Percentiles rank a stretch among this genome's conserved stretches.
Conservation (phyloP, 2,113 vertebrate species). For the Gobius niger region DNA sequence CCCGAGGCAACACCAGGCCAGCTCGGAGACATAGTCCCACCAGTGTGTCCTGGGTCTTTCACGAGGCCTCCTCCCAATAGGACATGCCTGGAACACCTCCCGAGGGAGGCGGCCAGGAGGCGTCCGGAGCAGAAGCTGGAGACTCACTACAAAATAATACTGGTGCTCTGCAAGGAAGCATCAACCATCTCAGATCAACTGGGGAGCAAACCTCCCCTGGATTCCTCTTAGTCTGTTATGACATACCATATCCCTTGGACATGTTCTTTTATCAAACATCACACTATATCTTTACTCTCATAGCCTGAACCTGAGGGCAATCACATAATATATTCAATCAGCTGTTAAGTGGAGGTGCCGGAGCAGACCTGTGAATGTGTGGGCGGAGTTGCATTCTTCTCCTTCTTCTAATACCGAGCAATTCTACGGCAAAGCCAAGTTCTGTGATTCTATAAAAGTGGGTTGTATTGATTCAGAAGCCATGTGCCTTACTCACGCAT, state of each 20-base stretch:
- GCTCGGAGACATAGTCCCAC: too few relatives aligned
- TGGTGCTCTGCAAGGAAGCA: too few relatives aligned
- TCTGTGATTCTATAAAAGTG: conserved; percentile 1
- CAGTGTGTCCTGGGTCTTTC: too few relatives aligned
- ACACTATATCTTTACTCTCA: neutral
- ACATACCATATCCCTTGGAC: neutral
- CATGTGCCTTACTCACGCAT: conserved; percentile 1
- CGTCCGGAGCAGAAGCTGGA: too few relatives aligned
- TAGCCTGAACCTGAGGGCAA: neutral
- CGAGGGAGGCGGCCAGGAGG: too few relatives aligned
- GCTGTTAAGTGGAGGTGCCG: neutral
- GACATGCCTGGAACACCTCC: too few relatives aligned
- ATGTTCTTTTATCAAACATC: neutral
- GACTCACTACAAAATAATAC: too few relatives aligned
- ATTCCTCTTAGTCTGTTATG: neutral
- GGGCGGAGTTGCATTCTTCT: conserved; percentile 2
- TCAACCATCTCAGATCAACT: too few relatives aligned
- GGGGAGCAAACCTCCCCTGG: neutral
- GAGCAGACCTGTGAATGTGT: conserved; percentile 3
- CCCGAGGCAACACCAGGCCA: too few relatives aligned
- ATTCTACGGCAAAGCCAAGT: neutral
- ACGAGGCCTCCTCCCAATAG: too few relatives aligned
- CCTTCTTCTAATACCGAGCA: neutral
- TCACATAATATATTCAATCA: conserved; percentile 8
- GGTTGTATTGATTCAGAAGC: conserved; percentile 1